These are phyloP conservation scores for Nymphalis io DNA, from an alignment of 1,140 invertebrate species.

Conservation along the genomic window DNA sequence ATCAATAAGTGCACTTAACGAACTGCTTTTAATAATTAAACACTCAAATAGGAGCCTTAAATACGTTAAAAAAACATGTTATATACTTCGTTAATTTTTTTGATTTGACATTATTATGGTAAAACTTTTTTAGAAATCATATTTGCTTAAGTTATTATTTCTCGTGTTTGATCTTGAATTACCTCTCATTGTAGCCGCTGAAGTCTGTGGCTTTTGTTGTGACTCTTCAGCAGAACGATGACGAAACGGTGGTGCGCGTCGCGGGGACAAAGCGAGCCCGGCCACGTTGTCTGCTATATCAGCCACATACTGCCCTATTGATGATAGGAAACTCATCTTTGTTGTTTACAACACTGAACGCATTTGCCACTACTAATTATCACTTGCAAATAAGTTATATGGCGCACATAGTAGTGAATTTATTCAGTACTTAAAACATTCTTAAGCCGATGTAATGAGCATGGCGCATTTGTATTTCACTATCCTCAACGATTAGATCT, in stretches of 20 bases:
- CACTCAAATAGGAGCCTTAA: background rate
- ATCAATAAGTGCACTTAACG: background rate
- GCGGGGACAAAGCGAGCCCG: conserved; percentile 87
- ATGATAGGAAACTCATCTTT: conserved; percentile 91
- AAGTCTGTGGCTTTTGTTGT: conserved; percentile 64
- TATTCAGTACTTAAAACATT: background rate
- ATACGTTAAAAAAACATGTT: too few species aligned
- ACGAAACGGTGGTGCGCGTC: conserved; percentile 86
- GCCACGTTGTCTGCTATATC: conserved; percentile 88
- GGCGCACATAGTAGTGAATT: background rate
- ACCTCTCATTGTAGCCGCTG: conserved; percentile 74
- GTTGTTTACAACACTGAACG: conserved; percentile 39
- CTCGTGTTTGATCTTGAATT: background rate
- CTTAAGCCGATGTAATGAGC: background rate
- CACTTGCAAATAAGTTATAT: conserved; percentile 1
- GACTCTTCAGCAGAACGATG: conserved; percentile 82
- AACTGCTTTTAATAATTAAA: background rate
- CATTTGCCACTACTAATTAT: conserved; percentile 42
- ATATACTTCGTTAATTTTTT: too few species aligned
- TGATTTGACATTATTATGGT: background rate
- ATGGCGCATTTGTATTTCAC: conserved; percentile 3
- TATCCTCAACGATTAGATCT: conserved; percentile 24
- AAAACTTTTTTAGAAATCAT: background rate
- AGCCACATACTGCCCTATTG: conserved; percentile 89
- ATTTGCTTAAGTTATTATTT: background rate